Conservation (phyloP, 1,140 invertebrate species). For the Temnothorax nylanderi region DNA sequence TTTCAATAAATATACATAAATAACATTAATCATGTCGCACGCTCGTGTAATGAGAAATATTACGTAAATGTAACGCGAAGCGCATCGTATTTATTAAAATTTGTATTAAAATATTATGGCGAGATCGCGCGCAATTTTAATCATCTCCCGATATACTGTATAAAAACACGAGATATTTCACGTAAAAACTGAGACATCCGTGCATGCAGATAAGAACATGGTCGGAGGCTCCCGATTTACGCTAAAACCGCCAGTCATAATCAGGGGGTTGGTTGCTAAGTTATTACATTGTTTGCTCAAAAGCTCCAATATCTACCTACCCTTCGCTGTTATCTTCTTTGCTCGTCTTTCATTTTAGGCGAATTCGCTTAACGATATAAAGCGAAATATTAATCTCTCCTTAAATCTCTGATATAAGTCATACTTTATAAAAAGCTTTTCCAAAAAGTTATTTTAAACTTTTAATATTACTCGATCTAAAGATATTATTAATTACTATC, state of each 20-base stretch:
- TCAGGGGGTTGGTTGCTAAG: slow-evolving; percentile 73
- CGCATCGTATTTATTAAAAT: slow-evolving; percentile 29
- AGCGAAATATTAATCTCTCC: slow-evolving; percentile 68
- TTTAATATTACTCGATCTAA: not conserved
- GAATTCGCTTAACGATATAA: slow-evolving; percentile 61
- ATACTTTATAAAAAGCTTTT: not conserved
- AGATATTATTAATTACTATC: not conserved
- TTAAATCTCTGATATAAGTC: slow-evolving; percentile 10
- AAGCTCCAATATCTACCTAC: slow-evolving; percentile 70
- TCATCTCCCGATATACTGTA: not conserved
- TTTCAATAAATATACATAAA: slow-evolving; percentile 50
- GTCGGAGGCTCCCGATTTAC: slow-evolving; percentile 66
- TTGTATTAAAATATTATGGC: slow-evolving; percentile 47
- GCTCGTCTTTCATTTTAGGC: slow-evolving; percentile 27
- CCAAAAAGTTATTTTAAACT: not conserved
- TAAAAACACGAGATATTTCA: slow-evolving; percentile 33
- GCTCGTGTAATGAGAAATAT: slow-evolving; percentile 7
- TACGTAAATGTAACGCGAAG: slow-evolving; percentile 26
- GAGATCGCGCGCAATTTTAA: slow-evolving; percentile 26
- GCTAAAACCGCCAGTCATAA: slow-evolving; percentile 65
- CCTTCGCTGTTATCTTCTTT: slow-evolving; percentile 28
- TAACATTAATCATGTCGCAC: slow-evolving; percentile 42
- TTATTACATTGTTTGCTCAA: slow-evolving; percentile 79
- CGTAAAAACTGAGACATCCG: slow-evolving; percentile 31
- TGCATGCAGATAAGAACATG: not conserved